These are phyloP conservation scores for Procambarus clarkii DNA, from an alignment of 1,140 invertebrate genomes.

Conservation along the genomic window DNA sequence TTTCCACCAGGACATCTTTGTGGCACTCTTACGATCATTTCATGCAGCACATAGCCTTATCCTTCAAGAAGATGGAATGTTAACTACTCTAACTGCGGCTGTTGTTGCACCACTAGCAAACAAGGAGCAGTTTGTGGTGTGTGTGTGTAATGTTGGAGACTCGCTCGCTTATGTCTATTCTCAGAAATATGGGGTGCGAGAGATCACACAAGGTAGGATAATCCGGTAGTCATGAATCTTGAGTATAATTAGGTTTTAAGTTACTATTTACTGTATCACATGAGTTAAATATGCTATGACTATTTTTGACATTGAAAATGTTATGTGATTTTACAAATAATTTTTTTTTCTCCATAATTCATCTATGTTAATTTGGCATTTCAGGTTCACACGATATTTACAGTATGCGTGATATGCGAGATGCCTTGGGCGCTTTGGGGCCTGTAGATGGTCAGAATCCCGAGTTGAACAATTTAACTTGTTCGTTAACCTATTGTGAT, in stretches of 20 bases:
- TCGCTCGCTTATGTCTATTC: constrained; percentile 93
- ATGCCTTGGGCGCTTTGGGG: constrained; percentile 91
- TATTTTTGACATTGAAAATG: no score
- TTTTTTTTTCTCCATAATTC: neutral
- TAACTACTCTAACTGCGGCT: constrained; percentile 91
- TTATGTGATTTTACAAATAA: no score
- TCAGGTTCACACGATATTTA: constrained; percentile 92
- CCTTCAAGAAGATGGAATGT: constrained; percentile 88
- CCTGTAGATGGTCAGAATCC: constrained; percentile 92
- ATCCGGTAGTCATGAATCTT: neutral
- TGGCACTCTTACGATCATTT: constrained; percentile 87
- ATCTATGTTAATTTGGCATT: neutral
- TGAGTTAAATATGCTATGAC: no score
- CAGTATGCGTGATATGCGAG: constrained; percentile 92
- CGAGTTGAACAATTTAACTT: constrained; percentile 92
- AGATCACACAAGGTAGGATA: constrained; percentile 82
- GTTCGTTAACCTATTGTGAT: constrained; percentile 90
- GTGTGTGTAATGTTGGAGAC: constrained; percentile 94
- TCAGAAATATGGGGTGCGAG: constrained; percentile 84
- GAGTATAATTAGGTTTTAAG: no score
- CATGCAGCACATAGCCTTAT: constrained; percentile 92
- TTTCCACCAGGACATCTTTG: constrained; percentile 84
- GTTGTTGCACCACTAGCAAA: constrained; percentile 82
- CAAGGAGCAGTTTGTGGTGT: constrained; percentile 83
- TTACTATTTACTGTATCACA: no score